These are phyloP conservation scores for Drosophila erecta DNA, from an alignment of 1,140 invertebrate species.

Conservation along the genomic window DNA sequence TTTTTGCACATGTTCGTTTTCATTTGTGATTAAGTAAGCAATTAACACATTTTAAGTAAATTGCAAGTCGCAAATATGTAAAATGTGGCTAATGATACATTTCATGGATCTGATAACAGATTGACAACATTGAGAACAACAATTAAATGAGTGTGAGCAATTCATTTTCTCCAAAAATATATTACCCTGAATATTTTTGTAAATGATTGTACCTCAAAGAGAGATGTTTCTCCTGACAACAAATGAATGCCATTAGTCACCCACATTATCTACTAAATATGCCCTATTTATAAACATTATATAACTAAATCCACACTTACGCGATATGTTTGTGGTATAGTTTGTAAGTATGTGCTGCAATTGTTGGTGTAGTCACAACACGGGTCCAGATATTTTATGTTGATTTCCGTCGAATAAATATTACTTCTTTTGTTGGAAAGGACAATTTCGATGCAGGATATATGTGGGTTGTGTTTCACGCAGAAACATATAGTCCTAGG, in stretches of 20 bases:
- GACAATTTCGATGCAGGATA: not conserved
- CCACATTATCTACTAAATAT: too few species aligned
- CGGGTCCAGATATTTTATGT: not conserved
- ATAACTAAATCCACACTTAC: constrained; percentile 8
- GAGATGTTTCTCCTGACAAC: too few species aligned
- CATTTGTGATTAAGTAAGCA: constrained; percentile 50
- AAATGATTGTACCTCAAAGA: too few species aligned
- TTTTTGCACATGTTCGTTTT: constrained; percentile 68
- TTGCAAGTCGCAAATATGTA: constrained; percentile 15
- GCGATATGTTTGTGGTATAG: constrained; percentile 35
- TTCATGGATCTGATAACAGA: not conserved
- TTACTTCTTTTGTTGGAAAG: not conserved
- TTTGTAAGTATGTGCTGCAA: constrained; percentile 10
- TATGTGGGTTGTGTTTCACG: constrained; percentile 5
- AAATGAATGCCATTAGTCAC: too few species aligned
- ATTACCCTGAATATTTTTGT: too few species aligned
- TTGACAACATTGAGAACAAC: not conserved
- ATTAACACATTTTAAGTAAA: constrained; percentile 53
- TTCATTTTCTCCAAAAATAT: not conserved
- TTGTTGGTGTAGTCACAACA: not conserved
- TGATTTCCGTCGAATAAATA: constrained; percentile 3
- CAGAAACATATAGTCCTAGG: not conserved
- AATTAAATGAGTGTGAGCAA: not conserved
- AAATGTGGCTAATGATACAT: not conserved
- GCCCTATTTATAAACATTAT: not conserved